Conservation (phyloP, 2,797 vertebrate genomes). For the Sardinella longiceps region DNA sequence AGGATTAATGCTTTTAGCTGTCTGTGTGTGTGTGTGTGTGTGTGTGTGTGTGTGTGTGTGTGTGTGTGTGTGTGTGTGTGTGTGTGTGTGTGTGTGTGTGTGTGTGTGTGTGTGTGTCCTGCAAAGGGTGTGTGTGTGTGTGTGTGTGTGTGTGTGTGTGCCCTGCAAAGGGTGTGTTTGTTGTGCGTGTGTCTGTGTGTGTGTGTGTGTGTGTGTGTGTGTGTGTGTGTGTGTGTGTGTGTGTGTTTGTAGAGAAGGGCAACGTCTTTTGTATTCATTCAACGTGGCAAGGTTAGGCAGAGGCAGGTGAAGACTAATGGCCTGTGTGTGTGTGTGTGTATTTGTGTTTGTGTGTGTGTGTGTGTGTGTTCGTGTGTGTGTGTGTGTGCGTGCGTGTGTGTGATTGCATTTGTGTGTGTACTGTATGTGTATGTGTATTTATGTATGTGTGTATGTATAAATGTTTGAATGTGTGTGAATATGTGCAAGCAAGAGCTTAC, state of each 20-base stretch:
- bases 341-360: conserved; percentile 57
- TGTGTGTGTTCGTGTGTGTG: conserved; percentile 55
- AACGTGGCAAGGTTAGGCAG: conserved; percentile 58
- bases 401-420: neutral
- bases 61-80: neutral
- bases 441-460: conserved; percentile 56
- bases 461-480: conserved; percentile 53
- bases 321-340: conserved; percentile 58
- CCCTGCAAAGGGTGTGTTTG: too few species aligned
- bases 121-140: neutral
- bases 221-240: neutral
- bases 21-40: neutral
- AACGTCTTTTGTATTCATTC: conserved; percentile 44
- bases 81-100: neutral
- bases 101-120: neutral
- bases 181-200: neutral
- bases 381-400: conserved; percentile 56
- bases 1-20: neutral
- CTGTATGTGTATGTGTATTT: conserved; percentile 59
- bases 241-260: conserved; percentile 35
- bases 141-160: conserved; percentile 29
- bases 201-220: too few species aligned
- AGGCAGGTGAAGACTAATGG: conserved; percentile 62
- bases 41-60: neutral
- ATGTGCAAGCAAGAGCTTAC: neutral